phyloP scores from a whole-genome alignment of 1,140 invertebrate species.

The Bacillus rossius region DNA sequence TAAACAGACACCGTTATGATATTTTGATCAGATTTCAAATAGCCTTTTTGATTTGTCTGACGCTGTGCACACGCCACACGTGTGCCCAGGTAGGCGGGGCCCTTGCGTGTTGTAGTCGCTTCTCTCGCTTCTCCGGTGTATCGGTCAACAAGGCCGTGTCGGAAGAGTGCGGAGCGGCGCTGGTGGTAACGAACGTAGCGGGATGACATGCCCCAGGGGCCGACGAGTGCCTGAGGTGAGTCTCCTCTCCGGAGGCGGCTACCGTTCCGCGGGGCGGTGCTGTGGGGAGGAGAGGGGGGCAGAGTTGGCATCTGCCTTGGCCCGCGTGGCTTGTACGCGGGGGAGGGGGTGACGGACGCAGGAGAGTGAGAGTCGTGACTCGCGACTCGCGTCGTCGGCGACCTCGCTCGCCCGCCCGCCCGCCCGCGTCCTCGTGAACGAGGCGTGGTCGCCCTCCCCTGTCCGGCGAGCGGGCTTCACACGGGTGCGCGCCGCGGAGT shows the following conservation, averaged over 20 bases:
- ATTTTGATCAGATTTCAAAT: no score
- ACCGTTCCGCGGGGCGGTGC: constrained; percentile 42
- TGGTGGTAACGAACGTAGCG: no score
- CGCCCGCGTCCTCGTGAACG: constrained; percentile 7
- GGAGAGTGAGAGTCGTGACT: constrained; percentile 7
- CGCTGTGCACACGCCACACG: no score
- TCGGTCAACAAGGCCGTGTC: no score
- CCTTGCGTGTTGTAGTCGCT: no score
- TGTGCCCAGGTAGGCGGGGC: no score
- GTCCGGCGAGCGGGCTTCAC: constrained; percentile 37
- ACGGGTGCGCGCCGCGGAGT: constrained; percentile 32
- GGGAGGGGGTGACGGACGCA: constrained; percentile 23
- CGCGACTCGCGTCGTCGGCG: neutral
- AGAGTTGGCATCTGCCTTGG: constrained; percentile 2
- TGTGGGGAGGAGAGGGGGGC: constrained; percentile 6
- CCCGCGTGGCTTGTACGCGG: constrained; percentile 11
- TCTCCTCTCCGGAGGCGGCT: constrained; percentile 30
- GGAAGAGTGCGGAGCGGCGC: no score
- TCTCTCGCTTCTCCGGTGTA: no score
- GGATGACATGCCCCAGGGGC: constrained; percentile 40
- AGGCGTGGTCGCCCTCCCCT: constrained; percentile 29
- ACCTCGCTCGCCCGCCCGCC: constrained; percentile 17
- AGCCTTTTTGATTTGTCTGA: no score
- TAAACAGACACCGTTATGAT: no score
- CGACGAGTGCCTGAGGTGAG: constrained; percentile 2